Percentiles rank a stretch among this genome's conserved stretches.
phyloP scores from a whole-genome alignment of 2,797 vertebrate species.

The Chromis chromis region DNA sequence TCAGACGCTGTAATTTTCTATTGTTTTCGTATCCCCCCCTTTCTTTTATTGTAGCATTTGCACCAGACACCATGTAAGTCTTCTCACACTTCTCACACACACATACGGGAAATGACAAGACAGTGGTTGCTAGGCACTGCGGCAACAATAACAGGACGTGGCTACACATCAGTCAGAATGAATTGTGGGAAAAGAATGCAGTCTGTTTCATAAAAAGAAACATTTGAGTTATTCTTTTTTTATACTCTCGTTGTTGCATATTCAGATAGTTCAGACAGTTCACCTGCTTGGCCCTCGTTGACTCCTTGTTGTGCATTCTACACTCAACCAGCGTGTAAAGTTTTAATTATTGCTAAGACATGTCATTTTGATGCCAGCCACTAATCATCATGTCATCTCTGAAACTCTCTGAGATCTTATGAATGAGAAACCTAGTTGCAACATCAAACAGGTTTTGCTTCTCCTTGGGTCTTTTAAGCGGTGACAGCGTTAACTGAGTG shows the following conservation, averaged over 20 bases:
- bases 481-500: slow-evolving; percentile 24
- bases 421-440: slow-evolving; percentile 11
- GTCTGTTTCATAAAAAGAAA: slow-evolving; percentile 15
- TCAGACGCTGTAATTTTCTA: neutral
- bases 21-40: neutral
- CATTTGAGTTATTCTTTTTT: neutral
- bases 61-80: neutral
- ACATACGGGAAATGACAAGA: slow-evolving; percentile 18
- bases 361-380: neutral
- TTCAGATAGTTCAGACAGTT: neutral
- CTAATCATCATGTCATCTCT: neutral
- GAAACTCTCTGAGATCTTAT: neutral
- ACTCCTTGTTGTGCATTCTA: neutral
- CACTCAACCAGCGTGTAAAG: neutral
- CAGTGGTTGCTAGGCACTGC: slow-evolving; percentile 60
- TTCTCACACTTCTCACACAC: neutral
- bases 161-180: neutral
- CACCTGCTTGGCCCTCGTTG: neutral
- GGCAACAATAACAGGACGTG: slow-evolving; percentile 51
- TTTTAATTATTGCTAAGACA: neutral
- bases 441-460: slow-evolving; percentile 34
- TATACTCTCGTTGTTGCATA: neutral
- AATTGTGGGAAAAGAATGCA: slow-evolving; percentile 21
- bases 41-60: neutral
- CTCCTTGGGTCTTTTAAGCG: slow-evolving; percentile 8